phyloP scores from a whole-genome alignment of 2,888 invertebrate genomes.

The Sylvicola cinctus region DNA sequence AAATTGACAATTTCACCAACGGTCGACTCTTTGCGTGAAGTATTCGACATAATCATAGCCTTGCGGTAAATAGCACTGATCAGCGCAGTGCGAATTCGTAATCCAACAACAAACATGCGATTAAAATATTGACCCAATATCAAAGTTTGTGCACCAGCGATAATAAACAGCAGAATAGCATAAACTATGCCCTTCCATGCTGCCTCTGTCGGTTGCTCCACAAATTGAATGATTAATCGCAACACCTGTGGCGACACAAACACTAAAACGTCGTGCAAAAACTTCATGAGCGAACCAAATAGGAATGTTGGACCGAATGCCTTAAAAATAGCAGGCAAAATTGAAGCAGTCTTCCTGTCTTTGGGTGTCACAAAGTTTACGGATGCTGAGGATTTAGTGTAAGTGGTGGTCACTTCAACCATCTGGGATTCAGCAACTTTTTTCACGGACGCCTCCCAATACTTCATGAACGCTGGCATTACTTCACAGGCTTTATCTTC shows the following conservation, averaged over 20 bases:
- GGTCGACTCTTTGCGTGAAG: conserved; percentile 60
- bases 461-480: conserved; percentile 62
- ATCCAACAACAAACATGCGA: conserved; percentile 73
- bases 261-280: conserved; percentile 62
- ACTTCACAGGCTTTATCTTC: conserved; percentile 61
- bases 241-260: conserved; percentile 82
- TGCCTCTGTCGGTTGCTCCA: conserved; percentile 19
- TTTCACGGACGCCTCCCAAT: too few species aligned
- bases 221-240: conserved; percentile 52
- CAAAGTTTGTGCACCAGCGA: conserved; percentile 62
- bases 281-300: conserved; percentile 65
- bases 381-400: conserved; percentile 42
- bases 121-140: conserved; percentile 81
- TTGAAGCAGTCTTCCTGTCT: conserved; percentile 44
- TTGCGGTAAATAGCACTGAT: conserved; percentile 83
- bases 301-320: conserved; percentile 77
- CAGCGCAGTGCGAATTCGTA: conserved; percentile 71
- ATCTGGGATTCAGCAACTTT: too few species aligned
- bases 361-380: conserved; percentile 14
- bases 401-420: too few species aligned
- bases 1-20: conserved; percentile 84
- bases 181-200: conserved; percentile 82
- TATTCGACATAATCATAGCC: conserved; percentile 58
- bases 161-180: conserved; percentile 48
- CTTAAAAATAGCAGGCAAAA: conserved; percentile 62